Evolutionary conservation across 2,797 vertebrate genomes (phyloP).

Genomic region (Moxostoma hubbsi): DNA sequence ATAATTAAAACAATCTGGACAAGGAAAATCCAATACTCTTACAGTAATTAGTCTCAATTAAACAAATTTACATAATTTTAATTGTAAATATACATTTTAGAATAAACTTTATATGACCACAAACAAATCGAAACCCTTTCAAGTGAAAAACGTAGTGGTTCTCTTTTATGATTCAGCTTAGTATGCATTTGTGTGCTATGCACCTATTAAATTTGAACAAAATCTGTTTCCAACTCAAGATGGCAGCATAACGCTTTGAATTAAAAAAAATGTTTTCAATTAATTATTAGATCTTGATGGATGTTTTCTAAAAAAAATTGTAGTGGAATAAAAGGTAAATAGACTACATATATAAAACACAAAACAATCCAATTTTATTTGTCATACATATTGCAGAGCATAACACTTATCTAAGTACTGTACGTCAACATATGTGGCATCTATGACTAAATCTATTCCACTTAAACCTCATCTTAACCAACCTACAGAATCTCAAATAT

Average conservation of each 20-base stretch:
- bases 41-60: too few species aligned
- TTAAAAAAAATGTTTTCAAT: neutral
- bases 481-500: neutral
- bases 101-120: conserved; percentile 31
- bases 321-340: neutral
- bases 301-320: neutral
- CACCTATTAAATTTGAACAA: neutral
- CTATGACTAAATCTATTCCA: neutral
- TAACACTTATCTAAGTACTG: neutral
- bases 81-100: neutral
- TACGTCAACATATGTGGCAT: neutral
- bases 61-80: too few species aligned
- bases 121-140: too few species aligned
- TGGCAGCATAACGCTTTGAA: conserved; percentile 53
- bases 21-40: neutral
- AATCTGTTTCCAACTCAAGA: conserved; percentile 43
- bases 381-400: neutral
- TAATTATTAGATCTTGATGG: neutral
- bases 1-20: neutral
- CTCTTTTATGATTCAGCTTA: too few species aligned
- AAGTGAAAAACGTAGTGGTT: too few species aligned
- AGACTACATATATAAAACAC: neutral
- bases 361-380: too few species aligned
- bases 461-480: too few species aligned
- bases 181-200: neutral